phyloP scores from a whole-genome alignment of 2,797 vertebrate genomes.

The Periophthalmus magnuspinnatus region DNA sequence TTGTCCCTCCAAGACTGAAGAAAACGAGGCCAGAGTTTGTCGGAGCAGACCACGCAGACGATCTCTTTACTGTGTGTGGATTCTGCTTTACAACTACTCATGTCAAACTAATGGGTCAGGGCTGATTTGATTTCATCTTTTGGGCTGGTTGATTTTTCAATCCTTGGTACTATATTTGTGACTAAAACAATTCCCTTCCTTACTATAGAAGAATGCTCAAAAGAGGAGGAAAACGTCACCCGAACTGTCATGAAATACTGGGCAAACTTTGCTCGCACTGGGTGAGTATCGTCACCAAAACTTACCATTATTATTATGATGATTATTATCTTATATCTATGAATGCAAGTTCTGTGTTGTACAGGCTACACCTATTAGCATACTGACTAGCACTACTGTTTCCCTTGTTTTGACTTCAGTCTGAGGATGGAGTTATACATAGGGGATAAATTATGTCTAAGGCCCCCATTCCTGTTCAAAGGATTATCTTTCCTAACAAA shows the following conservation, averaged over 20 bases:
- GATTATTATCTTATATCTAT: background rate
- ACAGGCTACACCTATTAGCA: no score
- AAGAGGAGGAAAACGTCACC: slow-evolving; percentile 75
- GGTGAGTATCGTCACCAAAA: slow-evolving; percentile 62
- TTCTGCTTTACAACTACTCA: slow-evolving; percentile 72
- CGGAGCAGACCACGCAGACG: slow-evolving; percentile 81
- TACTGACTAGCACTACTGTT: no score
- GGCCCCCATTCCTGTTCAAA: no score
- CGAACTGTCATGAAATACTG: slow-evolving; percentile 81
- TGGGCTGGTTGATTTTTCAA: no score
- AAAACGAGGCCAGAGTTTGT: slow-evolving; percentile 77
- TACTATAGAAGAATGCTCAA: slow-evolving; percentile 54
- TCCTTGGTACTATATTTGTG: background rate
- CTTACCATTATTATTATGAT: no score
- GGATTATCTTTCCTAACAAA: no score
- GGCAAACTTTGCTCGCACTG: slow-evolving; percentile 83
- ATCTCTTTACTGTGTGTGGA: slow-evolving; percentile 81
- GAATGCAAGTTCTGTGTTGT: background rate
- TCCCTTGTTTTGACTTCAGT: no score
- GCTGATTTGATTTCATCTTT: no score
- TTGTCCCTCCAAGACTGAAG: slow-evolving; percentile 53
- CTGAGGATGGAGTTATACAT: no score
- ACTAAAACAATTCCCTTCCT: slow-evolving; percentile 7
- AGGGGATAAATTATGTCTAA: no score
- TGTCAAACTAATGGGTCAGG: slow-evolving; percentile 50